These are phyloP conservation scores for Ormyrus labotus DNA, from an alignment of 2,888 invertebrate genomes.

Conservation along the genomic window DNA sequence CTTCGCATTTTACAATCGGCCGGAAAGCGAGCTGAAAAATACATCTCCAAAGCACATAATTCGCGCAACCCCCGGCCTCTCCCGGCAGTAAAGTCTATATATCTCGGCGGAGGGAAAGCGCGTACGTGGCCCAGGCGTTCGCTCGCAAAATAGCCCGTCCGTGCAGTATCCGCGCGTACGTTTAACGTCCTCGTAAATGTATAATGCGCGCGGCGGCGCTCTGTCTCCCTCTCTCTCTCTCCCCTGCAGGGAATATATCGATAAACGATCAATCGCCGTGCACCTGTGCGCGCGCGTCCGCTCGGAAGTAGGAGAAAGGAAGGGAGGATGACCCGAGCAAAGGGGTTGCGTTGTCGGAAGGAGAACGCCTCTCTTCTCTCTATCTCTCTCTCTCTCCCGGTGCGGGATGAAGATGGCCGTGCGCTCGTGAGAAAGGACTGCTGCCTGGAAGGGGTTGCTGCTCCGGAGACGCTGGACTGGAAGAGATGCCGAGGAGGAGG, in stretches of 20 bases:
- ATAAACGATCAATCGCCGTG: slow-evolving; percentile 72
- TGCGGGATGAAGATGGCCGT: slow-evolving; percentile 2
- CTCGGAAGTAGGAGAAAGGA: slow-evolving; percentile 53
- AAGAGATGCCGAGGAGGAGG: too few relatives aligned
- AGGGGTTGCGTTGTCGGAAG: slow-evolving; percentile 10
- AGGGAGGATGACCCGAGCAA: slow-evolving; percentile 5
- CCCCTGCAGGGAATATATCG: slow-evolving; percentile 63
- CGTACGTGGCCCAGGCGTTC: background rate
- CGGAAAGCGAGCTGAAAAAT: background rate
- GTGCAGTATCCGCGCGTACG: slow-evolving; percentile 55
- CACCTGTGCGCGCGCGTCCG: slow-evolving; percentile 62
- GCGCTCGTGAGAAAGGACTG: background rate
- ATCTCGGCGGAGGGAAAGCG: slow-evolving; percentile 7
- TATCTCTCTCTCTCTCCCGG: too few relatives aligned
- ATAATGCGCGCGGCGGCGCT: slow-evolving; percentile 63
- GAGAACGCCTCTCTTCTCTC: slow-evolving; percentile 55
- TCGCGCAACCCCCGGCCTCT: background rate
- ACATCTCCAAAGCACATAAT: background rate
- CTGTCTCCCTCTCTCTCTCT: too few relatives aligned
- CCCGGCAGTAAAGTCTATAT: background rate
- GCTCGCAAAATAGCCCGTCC: background rate
- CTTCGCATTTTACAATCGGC: too few relatives aligned
- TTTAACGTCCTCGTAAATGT: slow-evolving; percentile 70
- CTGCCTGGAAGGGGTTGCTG: background rate
- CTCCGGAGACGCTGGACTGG: too few relatives aligned